phyloP scores from a whole-genome alignment of 2,888 invertebrate species.

The Barypeithes pellucidus region DNA sequence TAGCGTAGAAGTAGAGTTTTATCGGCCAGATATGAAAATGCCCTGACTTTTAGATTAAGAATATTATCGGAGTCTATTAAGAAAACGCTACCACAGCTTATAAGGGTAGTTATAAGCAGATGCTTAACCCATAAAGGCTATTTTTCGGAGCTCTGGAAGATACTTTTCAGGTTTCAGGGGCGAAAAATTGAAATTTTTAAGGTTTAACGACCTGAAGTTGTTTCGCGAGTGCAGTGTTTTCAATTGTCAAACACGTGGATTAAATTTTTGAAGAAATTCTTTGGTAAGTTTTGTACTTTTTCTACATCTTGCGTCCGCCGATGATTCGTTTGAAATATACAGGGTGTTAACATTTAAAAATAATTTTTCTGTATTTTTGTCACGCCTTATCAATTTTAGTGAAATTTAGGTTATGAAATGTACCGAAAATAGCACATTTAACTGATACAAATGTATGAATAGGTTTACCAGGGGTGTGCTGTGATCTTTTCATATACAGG shows the following conservation, averaged over 20 bases:
- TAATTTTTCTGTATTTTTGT: too few relatives aligned
- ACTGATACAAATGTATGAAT: too few relatives aligned
- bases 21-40: slow-evolving; percentile 51
- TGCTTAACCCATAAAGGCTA: slow-evolving; percentile 6
- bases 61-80: slow-evolving; percentile 51
- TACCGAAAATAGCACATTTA: too few relatives aligned
- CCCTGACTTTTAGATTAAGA: slow-evolving; percentile 52
- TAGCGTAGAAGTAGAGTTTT: slow-evolving; percentile 49
- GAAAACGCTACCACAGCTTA: slow-evolving; percentile 33
- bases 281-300: too few relatives aligned
- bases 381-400: too few relatives aligned
- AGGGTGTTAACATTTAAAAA: too few relatives aligned
- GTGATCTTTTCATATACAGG: too few relatives aligned
- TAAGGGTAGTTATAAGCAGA: slow-evolving; percentile 19
- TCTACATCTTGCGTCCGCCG: too few relatives aligned
- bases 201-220: neutral
- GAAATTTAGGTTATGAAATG: too few relatives aligned
- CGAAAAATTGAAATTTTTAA: neutral
- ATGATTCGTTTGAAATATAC: too few relatives aligned
- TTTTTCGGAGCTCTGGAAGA: neutral
- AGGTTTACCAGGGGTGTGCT: too few relatives aligned
- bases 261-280: neutral
- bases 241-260: slow-evolving; percentile 13
- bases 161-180: neutral
- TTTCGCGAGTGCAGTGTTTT: neutral